Base-by-base conservation (phyloP, 1,140 invertebrate genomes). In the Lineus longissimus region DNA sequence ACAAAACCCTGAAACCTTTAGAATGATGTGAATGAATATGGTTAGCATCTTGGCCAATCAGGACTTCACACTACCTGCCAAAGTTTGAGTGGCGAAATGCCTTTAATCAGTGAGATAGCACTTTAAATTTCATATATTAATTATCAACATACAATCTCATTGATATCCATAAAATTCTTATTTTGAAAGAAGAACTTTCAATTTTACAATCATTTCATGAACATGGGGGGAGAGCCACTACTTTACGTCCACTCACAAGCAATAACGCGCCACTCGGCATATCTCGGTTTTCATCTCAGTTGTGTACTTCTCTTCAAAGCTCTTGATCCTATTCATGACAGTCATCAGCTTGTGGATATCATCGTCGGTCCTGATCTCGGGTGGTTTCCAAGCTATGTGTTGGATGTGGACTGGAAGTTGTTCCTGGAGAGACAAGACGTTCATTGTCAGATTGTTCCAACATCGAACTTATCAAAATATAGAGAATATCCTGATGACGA, bases 221-320 rank as follows among this genome's bases (percentile, higher is more conserved):
- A 2, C 19, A 40, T n/a, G 17, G 30, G n/a, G 19, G 1, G 6
- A 4, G n/a, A n/a, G 17, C 57, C 6, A 15, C 1, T 25, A 55
- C 2, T 6, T 17, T 58, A 7, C 17, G 1, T 2, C n/a, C 17
- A 31, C 67, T 63, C 40, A 75, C 74, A 64, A 66, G 13, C 65
- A 66, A 43, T 73, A 72, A 29, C 63, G 54, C 0, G 68, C 60
- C 1, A 68, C 69, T 58, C 66, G 41, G 59, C 69, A 71, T 29
- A 75, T 70, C 33, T 68, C 67, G 27, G 58, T 58, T n/a, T 71
- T 51, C 64, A 73, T 73, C 17, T 68, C 54, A 25, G 71, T 66
- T 2, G 71, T 70, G 55, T 71, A 69, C 57, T 74, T 75, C 31
- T 74, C 70, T 55, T 65, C 47, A 63, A 74, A 74, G 25, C 67